Percentiles rank a stretch among this genome's conserved stretches.
Evolutionary conservation across 2,888 invertebrate species (phyloP).

Genomic region (Athripsodes cinereus): DNA sequence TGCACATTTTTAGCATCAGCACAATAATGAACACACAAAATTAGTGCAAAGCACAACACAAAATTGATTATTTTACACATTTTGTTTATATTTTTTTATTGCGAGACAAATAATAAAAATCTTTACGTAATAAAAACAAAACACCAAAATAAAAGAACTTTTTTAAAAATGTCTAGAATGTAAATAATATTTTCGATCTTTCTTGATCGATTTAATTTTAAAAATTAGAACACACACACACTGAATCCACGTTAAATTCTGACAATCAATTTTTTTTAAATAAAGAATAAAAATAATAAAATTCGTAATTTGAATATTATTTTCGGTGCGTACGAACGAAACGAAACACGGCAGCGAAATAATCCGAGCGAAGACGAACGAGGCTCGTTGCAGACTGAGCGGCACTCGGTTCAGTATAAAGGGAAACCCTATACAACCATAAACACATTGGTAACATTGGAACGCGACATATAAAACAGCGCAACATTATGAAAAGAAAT

Average conservation of each 20-base stretch:
- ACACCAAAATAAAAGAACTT: no score
- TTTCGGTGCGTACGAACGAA: neutral
- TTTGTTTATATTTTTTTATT: neutral
- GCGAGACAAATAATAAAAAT: neutral
- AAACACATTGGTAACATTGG: slow-evolving; percentile 11
- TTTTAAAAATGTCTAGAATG: no score
- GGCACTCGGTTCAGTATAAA: slow-evolving; percentile 28
- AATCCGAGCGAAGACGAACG: slow-evolving; percentile 43
- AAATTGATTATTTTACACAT: neutral
- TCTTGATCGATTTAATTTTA: no score
- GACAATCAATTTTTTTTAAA: neutral
- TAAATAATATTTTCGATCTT: no score
- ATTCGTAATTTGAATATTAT: neutral
- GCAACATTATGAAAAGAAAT: slow-evolving; percentile 1
- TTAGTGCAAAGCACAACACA: neutral
- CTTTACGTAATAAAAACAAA: neutral
- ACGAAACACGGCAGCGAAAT: slow-evolving; percentile 37
- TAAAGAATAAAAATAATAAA: neutral
- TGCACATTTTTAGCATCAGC: neutral
- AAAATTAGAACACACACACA: no score
- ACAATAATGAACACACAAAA: neutral
- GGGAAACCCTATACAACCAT: slow-evolving; percentile 25
- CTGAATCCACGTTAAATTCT: no score
- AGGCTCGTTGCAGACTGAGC: slow-evolving; percentile 28
- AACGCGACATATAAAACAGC: slow-evolving; percentile 14